These are phyloP conservation scores for Eucera pruinosa DNA, from an alignment of 2,888 invertebrate genomes.

Conservation along the genomic window DNA sequence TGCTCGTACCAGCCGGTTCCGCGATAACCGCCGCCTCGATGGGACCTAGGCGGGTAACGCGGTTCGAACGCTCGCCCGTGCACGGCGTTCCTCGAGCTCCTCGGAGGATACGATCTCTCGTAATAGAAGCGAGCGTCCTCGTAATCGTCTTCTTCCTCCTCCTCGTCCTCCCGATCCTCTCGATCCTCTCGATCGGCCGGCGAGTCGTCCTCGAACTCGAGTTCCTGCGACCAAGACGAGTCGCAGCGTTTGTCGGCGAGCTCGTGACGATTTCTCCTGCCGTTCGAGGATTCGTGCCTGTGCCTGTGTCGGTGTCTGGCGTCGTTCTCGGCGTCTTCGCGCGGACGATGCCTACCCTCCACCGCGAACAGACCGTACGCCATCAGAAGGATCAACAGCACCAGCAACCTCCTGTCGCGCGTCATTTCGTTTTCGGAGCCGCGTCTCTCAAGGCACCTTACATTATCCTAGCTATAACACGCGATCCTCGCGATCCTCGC, in stretches of 20 bases:
- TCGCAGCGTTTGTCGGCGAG: conserved; percentile 39
- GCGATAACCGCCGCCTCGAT: conserved; percentile 33
- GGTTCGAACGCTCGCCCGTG: conserved; percentile 50
- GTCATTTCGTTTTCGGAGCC: conserved; percentile 69
- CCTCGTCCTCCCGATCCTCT: conserved; percentile 52
- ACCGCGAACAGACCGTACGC: conserved; percentile 59
- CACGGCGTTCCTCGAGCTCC: conserved; percentile 28
- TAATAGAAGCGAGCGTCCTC: conserved; percentile 50
- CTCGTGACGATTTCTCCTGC: conserved; percentile 59
- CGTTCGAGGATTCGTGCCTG: conserved; percentile 72
- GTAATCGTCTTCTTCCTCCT: conserved; percentile 61
- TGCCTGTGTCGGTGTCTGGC: conserved; percentile 79
- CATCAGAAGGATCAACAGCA: conserved; percentile 69
- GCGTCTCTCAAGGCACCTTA: conserved; percentile 57
- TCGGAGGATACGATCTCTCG: conserved; percentile 49
- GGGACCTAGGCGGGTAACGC: conserved; percentile 53
- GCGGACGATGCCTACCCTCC: conserved; percentile 70
- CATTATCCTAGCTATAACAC: conserved; percentile 67
- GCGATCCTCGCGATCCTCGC: conserved; percentile 19
- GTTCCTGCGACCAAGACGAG: conserved; percentile 64
- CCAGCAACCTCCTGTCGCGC: conserved; percentile 68
- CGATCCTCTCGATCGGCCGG: conserved; percentile 67
- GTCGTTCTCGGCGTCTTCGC: conserved; percentile 51
- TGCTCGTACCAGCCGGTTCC: conserved; percentile 48
- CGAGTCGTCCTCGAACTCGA: conserved; percentile 66